Conservation (phyloP, 2,797 vertebrate genomes). For the Linurgus olivaceus region DNA sequence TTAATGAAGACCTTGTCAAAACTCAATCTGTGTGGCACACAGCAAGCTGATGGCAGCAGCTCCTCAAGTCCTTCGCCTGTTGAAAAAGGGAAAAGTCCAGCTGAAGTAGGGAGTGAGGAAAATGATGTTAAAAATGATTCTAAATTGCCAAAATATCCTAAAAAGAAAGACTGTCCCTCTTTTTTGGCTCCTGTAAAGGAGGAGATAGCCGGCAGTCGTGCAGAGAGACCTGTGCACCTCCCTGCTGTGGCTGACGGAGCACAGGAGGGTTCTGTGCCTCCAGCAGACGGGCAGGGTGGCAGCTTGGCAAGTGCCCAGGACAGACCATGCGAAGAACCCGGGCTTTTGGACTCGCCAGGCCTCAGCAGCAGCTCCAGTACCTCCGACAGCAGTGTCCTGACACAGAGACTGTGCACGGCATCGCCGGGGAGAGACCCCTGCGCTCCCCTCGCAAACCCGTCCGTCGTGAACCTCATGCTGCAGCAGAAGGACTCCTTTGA, state of each 20-base stretch:
- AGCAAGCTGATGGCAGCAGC: constrained; percentile 53
- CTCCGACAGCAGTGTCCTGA: not conserved
- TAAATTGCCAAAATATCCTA: constrained; percentile 75
- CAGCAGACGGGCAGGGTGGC: not conserved
- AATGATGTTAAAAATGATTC: constrained; percentile 71
- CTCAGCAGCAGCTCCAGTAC: constrained; percentile 24
- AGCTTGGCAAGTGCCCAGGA: not conserved
- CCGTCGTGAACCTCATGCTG: constrained; percentile 78
- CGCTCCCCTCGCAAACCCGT: constrained; percentile 72
- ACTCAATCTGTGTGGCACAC: constrained; percentile 78
- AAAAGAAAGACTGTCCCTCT: constrained; percentile 83
- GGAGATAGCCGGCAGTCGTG: constrained; percentile 74
- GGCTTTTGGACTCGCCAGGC: not conserved
- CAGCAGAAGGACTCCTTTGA: constrained; percentile 93
- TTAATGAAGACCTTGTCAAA: constrained; percentile 88
- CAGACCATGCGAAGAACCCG: constrained; percentile 5
- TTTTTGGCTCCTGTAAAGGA: constrained; percentile 87
- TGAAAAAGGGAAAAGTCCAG: constrained; percentile 59
- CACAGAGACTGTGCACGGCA: not conserved
- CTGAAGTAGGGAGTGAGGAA: constrained; percentile 59
- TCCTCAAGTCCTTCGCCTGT: constrained; percentile 13
- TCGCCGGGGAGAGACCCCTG: constrained; percentile 67
- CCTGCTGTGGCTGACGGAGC: not conserved
- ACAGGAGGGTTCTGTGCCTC: not conserved
- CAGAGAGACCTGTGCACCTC: not conserved